Percentiles rank a stretch among this genome's conserved stretches.
These are phyloP conservation scores for Morpho deidamia DNA, from an alignment of 2,888 invertebrate genomes.

Conservation along the genomic window DNA sequence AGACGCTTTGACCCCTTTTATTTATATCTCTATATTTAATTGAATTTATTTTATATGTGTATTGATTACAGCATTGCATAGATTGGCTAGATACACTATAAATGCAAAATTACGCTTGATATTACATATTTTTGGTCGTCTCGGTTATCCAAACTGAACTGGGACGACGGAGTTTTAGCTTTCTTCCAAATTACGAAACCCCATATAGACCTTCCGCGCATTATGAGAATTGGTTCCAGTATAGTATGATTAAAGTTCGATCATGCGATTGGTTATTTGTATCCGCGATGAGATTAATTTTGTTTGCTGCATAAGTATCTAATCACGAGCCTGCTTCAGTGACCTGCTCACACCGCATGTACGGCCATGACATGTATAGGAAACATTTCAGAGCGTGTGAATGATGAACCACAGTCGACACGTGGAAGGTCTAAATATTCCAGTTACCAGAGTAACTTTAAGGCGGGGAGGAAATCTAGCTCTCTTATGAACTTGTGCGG, in stretches of 20 bases:
- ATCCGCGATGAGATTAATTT: constrained; percentile 26
- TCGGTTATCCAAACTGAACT: constrained; percentile 47
- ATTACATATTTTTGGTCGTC: constrained; percentile 50
- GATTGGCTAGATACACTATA: constrained; percentile 51
- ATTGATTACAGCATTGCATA: constrained; percentile 65
- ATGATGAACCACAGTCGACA: constrained; percentile 87
- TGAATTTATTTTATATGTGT: constrained; percentile 52
- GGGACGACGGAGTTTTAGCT: constrained; percentile 43
- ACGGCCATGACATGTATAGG: constrained; percentile 51
- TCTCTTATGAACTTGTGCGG: constrained; percentile 97
- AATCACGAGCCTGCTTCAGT: constrained; percentile 41
- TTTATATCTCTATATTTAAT: constrained; percentile 47
- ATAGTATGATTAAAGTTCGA: constrained; percentile 35
- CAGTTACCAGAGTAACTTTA: constrained; percentile 91
- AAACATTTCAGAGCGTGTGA: constrained; percentile 90
- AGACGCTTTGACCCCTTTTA: constrained; percentile 55
- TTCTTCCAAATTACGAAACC: constrained; percentile 52
- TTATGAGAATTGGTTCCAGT: constrained; percentile 53
- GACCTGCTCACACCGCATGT: constrained; percentile 44
- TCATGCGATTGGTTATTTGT: constrained; percentile 22
- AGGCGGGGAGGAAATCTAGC: constrained; percentile 93
- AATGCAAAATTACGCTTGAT: constrained; percentile 57
- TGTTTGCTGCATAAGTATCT: constrained; percentile 17
- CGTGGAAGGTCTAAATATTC: constrained; percentile 91
- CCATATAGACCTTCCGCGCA: constrained; percentile 70